These are phyloP conservation scores for Plectrocnemia conspersa DNA, from an alignment of 1,140 invertebrate species.

Conservation along the genomic window DNA sequence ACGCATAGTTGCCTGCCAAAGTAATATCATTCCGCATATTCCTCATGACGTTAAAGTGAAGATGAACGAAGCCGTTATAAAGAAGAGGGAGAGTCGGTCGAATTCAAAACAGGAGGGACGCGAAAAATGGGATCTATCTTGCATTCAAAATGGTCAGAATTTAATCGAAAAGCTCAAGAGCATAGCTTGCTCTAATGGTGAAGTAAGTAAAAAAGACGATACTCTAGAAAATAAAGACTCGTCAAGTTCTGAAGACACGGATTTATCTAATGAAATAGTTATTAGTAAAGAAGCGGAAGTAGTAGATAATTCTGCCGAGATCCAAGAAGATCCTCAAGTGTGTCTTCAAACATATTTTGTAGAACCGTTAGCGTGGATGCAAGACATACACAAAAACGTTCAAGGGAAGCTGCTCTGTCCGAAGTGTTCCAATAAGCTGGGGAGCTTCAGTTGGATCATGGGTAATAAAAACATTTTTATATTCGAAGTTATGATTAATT, in stretches of 20 bases:
- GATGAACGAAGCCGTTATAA: conserved; percentile 28
- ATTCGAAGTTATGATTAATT: not conserved
- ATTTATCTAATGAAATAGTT: not conserved
- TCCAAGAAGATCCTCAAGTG: conserved; percentile 40
- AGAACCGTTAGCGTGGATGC: conserved; percentile 81
- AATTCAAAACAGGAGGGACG: conserved; percentile 14
- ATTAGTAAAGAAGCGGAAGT: conserved; percentile 36
- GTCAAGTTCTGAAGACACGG: conserved; percentile 21
- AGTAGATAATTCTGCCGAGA: conserved; percentile 40
- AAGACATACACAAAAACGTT: conserved; percentile 59
- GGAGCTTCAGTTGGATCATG: conserved; percentile 80
- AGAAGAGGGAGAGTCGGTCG: conserved; percentile 21
- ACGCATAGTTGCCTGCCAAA: conserved; percentile 71
- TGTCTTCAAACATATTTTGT: conserved; percentile 73
- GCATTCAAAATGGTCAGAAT: conserved; percentile 46
- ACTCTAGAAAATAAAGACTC: conserved; percentile 17
- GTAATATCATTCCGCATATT: conserved; percentile 68
- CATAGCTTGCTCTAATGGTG: conserved; percentile 31
- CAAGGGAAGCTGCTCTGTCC: conserved; percentile 80
- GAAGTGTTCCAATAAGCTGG: conserved; percentile 73
- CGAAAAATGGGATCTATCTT: conserved; percentile 34
- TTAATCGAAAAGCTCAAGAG: conserved; percentile 46
- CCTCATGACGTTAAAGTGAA: conserved; percentile 52
- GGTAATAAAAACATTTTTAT: conserved; percentile 44
- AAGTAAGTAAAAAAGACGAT: not conserved